Percentiles rank a stretch among this genome's conserved stretches.
Conservation (phyloP, 92 coral and sea anemone species). For the Porites rus region DNA sequence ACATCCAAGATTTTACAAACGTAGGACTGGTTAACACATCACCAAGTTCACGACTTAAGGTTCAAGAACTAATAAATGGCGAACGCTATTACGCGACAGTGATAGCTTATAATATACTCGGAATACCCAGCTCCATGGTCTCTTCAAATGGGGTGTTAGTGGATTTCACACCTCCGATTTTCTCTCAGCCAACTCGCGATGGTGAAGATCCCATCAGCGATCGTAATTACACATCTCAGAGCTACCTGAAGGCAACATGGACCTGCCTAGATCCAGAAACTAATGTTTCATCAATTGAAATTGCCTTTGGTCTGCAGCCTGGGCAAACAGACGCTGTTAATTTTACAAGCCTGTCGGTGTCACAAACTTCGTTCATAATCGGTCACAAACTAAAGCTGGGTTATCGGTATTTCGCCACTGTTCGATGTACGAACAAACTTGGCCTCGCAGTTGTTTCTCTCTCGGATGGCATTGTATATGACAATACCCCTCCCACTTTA, state of each 20-base stretch:
- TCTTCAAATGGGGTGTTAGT: constrained; percentile 83
- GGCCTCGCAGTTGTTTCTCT: constrained; percentile 62
- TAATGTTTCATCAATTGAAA: constrained; percentile 37
- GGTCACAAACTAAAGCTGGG: constrained; percentile 46
- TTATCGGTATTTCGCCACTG: constrained; percentile 80
- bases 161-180: constrained; percentile 81
- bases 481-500: constrained; percentile 68
- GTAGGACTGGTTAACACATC: constrained; percentile 78
- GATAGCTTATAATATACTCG: constrained; percentile 73
- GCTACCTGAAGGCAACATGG: constrained; percentile 66
- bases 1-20: constrained; percentile 74
- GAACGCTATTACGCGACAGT: constrained; percentile 77
- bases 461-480: constrained; percentile 75
- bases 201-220: constrained; percentile 38
- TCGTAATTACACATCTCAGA: constrained; percentile 37
- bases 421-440: constrained; percentile 77
- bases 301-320: constrained; percentile 86
- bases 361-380: constrained; percentile 42
- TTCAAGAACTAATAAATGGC: constrained; percentile 70
- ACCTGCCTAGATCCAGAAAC: constrained; percentile 72
- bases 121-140: constrained; percentile 71
- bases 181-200: constrained; percentile 58
- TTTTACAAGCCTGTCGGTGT: constrained; percentile 51
- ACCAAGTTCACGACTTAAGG: constrained; percentile 73
- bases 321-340: constrained; percentile 65